Conservation (phyloP, 2,888 invertebrate species). For the Pammene fasciana region DNA sequence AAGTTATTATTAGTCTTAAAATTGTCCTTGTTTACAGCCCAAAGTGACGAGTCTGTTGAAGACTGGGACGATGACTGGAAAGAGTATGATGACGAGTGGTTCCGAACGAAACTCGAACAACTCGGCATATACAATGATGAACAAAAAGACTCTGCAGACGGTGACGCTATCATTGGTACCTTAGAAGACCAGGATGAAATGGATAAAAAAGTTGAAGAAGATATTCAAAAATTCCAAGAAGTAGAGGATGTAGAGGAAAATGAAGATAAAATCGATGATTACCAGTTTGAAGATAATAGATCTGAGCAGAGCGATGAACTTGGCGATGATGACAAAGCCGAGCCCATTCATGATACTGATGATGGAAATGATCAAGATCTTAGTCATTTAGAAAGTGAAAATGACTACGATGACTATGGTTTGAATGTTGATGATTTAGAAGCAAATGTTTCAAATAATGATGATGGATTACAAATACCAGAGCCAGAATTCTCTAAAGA, state of each 20-base stretch:
- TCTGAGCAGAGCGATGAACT: constrained; percentile 49
- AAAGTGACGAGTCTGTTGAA: constrained; percentile 21
- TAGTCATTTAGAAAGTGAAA: constrained; percentile 31
- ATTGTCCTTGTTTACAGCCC: constrained; percentile 33
- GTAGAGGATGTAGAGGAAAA: constrained; percentile 38
- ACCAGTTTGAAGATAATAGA: constrained; percentile 69
- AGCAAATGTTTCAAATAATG: constrained; percentile 13
- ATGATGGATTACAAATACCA: constrained; percentile 38
- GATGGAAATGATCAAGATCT: constrained; percentile 26
- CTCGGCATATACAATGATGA: constrained; percentile 42
- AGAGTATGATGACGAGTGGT: constrained; percentile 47
- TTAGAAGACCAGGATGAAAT: constrained; percentile 43
- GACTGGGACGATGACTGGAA: constrained; percentile 33
- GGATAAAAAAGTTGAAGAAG: constrained; percentile 41
- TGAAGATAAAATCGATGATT: constrained; percentile 50
- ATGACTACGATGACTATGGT: constrained; percentile 29
- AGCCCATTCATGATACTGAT: constrained; percentile 21
- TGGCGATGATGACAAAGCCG: constrained; percentile 15
- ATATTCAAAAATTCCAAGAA: constrained; percentile 38
- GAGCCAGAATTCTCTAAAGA: constrained; percentile 38
- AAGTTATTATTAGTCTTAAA: not conserved
- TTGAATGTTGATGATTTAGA: constrained; percentile 20
- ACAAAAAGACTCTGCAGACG: constrained; percentile 19
- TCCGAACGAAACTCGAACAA: constrained; percentile 43
- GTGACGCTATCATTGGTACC: constrained; percentile 23